A percentile compares a stretch with the other conserved stretches of the same genome.
phyloP scores from a whole-genome alignment of 2,888 invertebrate genomes.

The Metellina segmentata region DNA sequence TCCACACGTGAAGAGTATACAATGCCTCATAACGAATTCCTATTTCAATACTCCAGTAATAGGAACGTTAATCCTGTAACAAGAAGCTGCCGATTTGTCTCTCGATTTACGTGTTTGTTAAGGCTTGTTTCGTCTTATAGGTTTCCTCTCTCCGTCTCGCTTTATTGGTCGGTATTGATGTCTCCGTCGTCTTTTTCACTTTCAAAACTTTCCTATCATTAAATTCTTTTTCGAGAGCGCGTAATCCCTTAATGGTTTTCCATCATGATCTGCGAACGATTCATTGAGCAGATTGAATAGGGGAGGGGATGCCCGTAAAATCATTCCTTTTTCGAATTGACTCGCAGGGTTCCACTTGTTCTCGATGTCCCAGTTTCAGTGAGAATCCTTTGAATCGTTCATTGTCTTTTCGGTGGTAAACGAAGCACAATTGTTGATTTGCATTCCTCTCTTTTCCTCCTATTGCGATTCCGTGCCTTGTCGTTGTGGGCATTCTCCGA shows the following conservation, averaged over 20 bases:
- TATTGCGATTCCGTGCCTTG: constrained; percentile 4
- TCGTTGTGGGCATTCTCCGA: background rate
- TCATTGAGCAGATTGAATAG: constrained; percentile 42
- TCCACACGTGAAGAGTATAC: background rate
- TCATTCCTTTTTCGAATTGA: background rate
- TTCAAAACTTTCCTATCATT: background rate
- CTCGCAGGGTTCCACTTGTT: background rate
- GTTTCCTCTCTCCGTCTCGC: background rate
- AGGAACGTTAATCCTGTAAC: constrained; percentile 17
- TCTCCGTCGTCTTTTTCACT: background rate
- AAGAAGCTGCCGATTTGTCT: constrained; percentile 13
- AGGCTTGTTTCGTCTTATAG: background rate
- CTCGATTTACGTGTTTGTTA: background rate
- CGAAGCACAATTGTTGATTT: background rate
- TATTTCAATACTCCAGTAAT: background rate
- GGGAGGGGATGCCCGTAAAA: background rate
- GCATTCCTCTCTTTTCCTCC: background rate
- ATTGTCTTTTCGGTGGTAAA: constrained; percentile 12
- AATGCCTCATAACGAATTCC: background rate
- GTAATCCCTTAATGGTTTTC: constrained; percentile 36
- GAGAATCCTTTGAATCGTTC: background rate
- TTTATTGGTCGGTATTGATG: constrained; percentile 22
- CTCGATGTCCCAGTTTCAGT: constrained; percentile 10
- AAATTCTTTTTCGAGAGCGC: background rate
- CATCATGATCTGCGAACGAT: constrained; percentile 32